Evolutionary conservation across 2,113 vertebrate genomes (phyloP).

Genomic region (Corythaixoides concolor): DNA sequence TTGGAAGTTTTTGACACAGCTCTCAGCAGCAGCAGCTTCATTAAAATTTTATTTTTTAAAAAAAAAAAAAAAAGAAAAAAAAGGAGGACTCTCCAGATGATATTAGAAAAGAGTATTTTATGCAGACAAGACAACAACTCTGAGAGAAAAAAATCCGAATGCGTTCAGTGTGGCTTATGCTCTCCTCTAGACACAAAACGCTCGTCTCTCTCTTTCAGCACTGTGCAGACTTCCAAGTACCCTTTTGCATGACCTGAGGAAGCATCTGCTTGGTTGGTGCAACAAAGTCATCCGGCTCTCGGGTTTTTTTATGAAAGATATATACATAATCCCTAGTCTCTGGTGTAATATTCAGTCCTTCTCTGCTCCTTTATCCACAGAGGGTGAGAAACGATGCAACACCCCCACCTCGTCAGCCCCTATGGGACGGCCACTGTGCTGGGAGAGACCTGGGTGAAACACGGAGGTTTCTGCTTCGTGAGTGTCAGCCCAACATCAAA

Average conservation of each 20-base stretch:
- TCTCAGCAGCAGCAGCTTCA: slow-evolving; percentile 28
- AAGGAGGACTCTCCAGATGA: not conserved
- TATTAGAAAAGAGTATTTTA: not conserved
- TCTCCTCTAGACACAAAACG: not conserved
- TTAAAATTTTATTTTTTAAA: not conserved
- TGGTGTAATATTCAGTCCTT: not conserved
- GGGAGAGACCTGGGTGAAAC: not conserved
- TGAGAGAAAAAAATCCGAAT: not conserved
- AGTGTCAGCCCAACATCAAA: not conserved
- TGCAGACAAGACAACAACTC: not conserved
- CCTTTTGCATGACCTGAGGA: not conserved
- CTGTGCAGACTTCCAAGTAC: not conserved
- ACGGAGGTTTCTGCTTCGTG: not conserved
- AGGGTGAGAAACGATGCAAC: not conserved
- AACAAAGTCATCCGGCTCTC: not conserved
- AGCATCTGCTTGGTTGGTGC: not conserved
- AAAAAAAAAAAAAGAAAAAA: not conserved
- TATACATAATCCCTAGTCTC: not conserved
- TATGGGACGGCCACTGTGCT: accelerated
- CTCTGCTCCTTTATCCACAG: not conserved
- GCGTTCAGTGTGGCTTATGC: not conserved
- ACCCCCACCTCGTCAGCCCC: not conserved
- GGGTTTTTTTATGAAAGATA: not conserved
- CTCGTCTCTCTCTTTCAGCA: not conserved
- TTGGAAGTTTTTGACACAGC: not conserved